Percentiles rank a stretch among this genome's conserved stretches.
These are phyloP conservation scores for Syrphus vitripennis DNA, from an alignment of 2,888 invertebrate species.

Conservation along the genomic window DNA sequence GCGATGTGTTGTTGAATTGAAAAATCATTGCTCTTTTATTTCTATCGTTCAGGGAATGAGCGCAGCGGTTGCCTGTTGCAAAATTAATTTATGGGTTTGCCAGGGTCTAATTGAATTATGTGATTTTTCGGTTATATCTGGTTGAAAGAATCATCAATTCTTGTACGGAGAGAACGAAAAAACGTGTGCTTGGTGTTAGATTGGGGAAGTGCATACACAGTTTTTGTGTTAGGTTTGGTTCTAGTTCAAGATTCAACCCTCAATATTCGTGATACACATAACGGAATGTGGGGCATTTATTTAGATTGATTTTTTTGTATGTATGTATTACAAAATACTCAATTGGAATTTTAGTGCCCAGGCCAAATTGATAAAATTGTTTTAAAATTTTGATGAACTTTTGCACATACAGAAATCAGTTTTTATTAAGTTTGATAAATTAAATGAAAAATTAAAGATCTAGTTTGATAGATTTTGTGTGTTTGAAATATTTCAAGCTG, in stretches of 20 bases:
- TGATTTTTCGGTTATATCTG: constrained; percentile 63
- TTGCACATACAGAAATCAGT: neutral
- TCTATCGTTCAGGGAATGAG: no score
- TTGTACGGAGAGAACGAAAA: neutral
- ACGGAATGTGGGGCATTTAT: neutral
- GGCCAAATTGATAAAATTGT: constrained; percentile 8
- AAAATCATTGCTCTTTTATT: constrained; percentile 35
- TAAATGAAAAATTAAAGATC: no score
- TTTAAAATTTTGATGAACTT: neutral
- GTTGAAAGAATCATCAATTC: constrained; percentile 45
- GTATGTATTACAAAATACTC: neutral
- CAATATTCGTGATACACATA: neutral
- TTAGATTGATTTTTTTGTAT: neutral
- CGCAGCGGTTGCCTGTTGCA: constrained; percentile 21
- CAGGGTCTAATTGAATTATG: constrained; percentile 68
- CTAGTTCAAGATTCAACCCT: neutral
- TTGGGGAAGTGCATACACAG: neutral
- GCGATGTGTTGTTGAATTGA: constrained; percentile 18
- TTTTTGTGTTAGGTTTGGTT: neutral
- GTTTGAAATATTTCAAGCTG: no score
- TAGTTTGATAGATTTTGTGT: no score
- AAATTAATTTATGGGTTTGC: constrained; percentile 68
- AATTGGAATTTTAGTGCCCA: constrained; percentile 16
- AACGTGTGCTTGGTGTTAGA: neutral
- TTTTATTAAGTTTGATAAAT: no score